Evolutionary conservation across 2,797 vertebrate genomes (phyloP), one percentile per base, ranked within the genome.

Genomic region (Ctenopoma kingsleyae): DNA sequence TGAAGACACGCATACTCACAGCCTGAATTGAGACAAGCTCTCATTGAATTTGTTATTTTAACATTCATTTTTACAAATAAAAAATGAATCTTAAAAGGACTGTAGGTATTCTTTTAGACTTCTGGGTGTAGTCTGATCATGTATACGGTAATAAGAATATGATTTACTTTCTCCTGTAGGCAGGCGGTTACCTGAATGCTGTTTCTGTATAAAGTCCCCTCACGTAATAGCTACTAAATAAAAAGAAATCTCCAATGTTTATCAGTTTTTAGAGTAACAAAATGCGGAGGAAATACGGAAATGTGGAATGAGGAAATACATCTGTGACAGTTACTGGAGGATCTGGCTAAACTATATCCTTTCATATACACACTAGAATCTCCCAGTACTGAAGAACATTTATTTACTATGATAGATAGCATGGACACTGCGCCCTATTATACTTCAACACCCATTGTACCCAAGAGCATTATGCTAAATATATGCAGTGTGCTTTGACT

Each of bases 1-100:
- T 20, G 53, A 89, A 86, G 86, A 80, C 79, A 83, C 20, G 3
- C 50, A 49, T 44, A 58, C 57, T 65, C 47, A 61, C 46, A 50
- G 64, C 74, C 79, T 84, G 64, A 87, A 79, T 40, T 46, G 50
- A 75, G 56, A 63, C 71, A 72, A 44, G 50, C 67, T 63, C 52
- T 72, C 66, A 67, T 32, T 70, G 70, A 82, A 82, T 72, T 76
- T 83, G 67, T 87, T 87, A 84, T 86, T 86, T 81, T 65, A 86
- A 71, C 51, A 71, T 81, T 82, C 2, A 72, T 84, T 86, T 88
- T 80, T 78, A 57, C 50, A 68, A 73, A 61, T 73, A 74, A 73
- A 52, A 69, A 80, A 77, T 66, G n/a, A 69, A 56, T 47, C 59
- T 9, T 57, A 72, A 83, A 84, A 81, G 54, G 67, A 78, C 48